Evolutionary conservation across 2,888 invertebrate species (phyloP).

Genomic region (Acleris sparsana): DNA sequence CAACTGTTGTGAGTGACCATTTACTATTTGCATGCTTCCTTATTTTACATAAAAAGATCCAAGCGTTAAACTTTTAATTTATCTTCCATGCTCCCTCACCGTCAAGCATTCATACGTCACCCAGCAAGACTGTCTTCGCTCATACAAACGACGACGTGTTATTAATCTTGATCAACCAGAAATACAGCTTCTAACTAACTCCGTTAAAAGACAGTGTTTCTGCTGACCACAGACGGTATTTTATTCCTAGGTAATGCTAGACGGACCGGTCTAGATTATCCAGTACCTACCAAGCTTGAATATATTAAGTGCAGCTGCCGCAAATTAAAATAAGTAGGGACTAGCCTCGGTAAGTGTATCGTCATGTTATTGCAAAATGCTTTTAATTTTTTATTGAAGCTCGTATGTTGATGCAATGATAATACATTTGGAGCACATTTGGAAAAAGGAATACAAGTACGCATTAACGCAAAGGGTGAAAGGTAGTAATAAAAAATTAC

Average conservation of each 20-base stretch:
- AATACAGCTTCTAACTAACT: slow-evolving; percentile 18
- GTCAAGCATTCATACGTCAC: background rate
- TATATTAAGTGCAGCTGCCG: slow-evolving; percentile 27
- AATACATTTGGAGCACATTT: too few relatives aligned
- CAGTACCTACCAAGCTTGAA: slow-evolving; percentile 12
- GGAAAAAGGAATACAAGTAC: too few relatives aligned
- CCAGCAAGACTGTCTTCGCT: background rate
- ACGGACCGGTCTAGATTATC: slow-evolving; percentile 29
- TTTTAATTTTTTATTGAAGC: background rate
- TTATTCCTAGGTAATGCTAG: slow-evolving; percentile 21
- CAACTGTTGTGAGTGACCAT: too few relatives aligned
- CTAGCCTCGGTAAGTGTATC: slow-evolving; percentile 22
- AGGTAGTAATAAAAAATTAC: too few relatives aligned
- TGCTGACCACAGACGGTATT: slow-evolving; percentile 25
- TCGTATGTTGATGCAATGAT: too few relatives aligned
- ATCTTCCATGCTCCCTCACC: too few relatives aligned
- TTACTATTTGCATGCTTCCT: too few relatives aligned
- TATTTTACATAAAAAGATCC: too few relatives aligned
- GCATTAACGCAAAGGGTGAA: too few relatives aligned
- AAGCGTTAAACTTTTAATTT: too few relatives aligned
- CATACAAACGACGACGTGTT: slow-evolving; percentile 3
- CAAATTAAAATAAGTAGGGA: slow-evolving; percentile 37
- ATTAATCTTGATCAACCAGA: slow-evolving; percentile 28
- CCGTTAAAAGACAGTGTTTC: slow-evolving; percentile 25
- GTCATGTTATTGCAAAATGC: slow-evolving; percentile 20